A percentile compares a stretch with the other conserved stretches of the same genome.
Conservation (phyloP, 2,797 vertebrate genomes). For the Platalea minor region DNA sequence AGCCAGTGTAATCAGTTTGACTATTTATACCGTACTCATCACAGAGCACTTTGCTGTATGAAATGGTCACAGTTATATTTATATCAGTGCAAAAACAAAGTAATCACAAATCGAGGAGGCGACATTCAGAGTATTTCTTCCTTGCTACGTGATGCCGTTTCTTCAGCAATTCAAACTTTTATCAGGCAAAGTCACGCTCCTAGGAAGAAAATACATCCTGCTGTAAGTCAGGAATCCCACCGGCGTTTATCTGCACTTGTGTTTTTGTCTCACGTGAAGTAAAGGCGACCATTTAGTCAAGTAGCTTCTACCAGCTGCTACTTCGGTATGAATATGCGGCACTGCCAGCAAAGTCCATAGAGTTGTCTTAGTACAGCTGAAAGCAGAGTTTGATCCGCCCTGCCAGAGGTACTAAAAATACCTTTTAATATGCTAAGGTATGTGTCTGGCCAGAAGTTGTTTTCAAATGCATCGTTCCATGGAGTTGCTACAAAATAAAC, state of each 20-base stretch:
- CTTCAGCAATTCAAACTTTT: not conserved
- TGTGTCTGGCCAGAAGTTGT: not conserved
- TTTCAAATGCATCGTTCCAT: not conserved
- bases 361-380: not conserved
- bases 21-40: slow-evolving; percentile 42
- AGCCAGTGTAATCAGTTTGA: not conserved
- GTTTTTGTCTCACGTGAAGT: not conserved
- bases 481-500: not conserved
- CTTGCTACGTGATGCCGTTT: not conserved
- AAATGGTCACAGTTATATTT: slow-evolving; percentile 31
- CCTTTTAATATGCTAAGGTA: not conserved
- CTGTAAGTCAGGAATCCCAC: not conserved
- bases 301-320: not conserved
- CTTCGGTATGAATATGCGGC: rapidly evolving
- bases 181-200: not conserved
- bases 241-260: not conserved
- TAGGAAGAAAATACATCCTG: not conserved
- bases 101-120: not conserved
- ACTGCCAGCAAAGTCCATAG: not conserved
- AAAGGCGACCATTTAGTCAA: not conserved
- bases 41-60: slow-evolving; percentile 1
- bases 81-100: slow-evolving; percentile 14
- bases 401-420: slow-evolving; percentile 35
- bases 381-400: not conserved
- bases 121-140: not conserved